Percentiles rank a stretch among this genome's conserved stretches.
Evolutionary conservation across 2,888 invertebrate species (phyloP).

Genomic region (Sericinus montela): DNA sequence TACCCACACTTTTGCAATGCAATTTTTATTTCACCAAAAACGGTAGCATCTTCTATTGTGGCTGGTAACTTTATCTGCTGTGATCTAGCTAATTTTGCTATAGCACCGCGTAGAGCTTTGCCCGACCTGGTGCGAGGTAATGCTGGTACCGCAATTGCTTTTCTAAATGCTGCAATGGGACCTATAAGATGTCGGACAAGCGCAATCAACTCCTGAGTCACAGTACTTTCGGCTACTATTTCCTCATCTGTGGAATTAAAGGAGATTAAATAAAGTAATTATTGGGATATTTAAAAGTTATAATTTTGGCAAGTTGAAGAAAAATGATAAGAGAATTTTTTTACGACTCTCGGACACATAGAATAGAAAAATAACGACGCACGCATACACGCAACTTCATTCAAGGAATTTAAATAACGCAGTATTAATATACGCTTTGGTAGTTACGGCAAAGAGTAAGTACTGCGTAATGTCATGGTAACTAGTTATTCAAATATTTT

Average conservation of each 20-base stretch:
- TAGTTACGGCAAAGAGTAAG: no score
- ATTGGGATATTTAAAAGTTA: no score
- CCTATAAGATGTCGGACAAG: conserved; percentile 82
- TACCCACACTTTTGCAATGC: conserved; percentile 88
- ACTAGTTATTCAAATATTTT: no score
- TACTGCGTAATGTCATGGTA: no score
- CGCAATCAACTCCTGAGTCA: conserved; percentile 64
- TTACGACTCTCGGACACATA: no score
- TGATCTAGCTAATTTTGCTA: conserved; percentile 90
- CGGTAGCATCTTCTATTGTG: conserved; percentile 92
- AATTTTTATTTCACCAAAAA: conserved; percentile 87
- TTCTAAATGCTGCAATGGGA: conserved; percentile 93
- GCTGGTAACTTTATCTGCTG: conserved; percentile 88
- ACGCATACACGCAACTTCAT: no score
- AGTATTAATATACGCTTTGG: no score
- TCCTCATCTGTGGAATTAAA: conserved; percentile 52
- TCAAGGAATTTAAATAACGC: no score
- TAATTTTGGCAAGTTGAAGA: no score
- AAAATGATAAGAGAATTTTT: no score
- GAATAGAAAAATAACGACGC: no score
- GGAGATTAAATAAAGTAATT: conserved; percentile 8
- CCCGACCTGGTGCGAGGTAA: conserved; percentile 93
- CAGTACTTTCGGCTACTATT: conserved; percentile 62
- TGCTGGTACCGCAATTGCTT: conserved; percentile 87
- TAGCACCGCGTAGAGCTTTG: conserved; percentile 85